phyloP scores from a whole-genome alignment of 2,888 invertebrate species.

The Campoletis raptor region DNA sequence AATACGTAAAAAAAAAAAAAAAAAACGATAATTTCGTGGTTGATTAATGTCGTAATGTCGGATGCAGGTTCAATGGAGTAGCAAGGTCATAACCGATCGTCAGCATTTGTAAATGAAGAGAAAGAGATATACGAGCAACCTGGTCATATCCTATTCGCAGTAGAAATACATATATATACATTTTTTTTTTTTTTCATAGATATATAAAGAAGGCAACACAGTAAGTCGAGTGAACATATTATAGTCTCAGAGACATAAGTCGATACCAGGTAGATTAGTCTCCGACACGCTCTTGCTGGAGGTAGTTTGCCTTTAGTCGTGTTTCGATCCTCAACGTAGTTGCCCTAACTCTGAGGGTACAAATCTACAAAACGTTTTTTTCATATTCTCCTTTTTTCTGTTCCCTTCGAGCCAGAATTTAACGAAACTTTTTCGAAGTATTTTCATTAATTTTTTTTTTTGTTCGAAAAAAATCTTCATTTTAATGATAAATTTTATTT shows the following conservation, averaged over 20 bases:
- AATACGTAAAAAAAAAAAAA: not conserved
- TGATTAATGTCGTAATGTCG: constrained; percentile 44
- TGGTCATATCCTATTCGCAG: constrained; percentile 54
- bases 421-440: not conserved
- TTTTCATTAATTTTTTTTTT: not conserved
- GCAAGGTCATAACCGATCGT: constrained; percentile 61
- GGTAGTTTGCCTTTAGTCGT: constrained; percentile 72
- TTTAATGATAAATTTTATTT: not conserved
- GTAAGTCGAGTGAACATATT: constrained; percentile 46
- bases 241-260: constrained; percentile 73
- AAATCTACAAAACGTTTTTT: constrained; percentile 3
- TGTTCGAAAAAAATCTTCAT: not conserved
- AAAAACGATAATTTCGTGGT: constrained; percentile 14
- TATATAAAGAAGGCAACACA: constrained; percentile 48
- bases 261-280: constrained; percentile 80
- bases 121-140: constrained; percentile 16
- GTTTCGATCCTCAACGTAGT: constrained; percentile 73
- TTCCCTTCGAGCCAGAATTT: not conserved
- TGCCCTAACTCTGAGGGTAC: constrained; percentile 41
- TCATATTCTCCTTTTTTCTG: not conserved
- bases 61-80: constrained; percentile 23
- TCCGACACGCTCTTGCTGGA: constrained; percentile 65
- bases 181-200: constrained; percentile 39
- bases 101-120: constrained; percentile 23
- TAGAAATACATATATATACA: constrained; percentile 41